These are phyloP conservation scores for Phortica variegata DNA, from an alignment of 1,140 invertebrate species.

Conservation along the genomic window DNA sequence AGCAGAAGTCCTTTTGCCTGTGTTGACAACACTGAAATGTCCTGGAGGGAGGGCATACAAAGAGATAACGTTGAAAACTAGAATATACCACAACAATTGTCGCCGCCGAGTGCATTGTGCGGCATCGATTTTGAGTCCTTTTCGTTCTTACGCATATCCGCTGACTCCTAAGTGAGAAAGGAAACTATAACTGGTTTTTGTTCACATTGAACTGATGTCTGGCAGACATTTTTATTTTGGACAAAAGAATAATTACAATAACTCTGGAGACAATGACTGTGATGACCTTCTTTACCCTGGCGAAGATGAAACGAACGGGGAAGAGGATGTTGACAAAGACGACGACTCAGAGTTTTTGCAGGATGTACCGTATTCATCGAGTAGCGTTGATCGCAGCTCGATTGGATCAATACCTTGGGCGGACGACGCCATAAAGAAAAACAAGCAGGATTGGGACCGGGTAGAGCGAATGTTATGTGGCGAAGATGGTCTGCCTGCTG, in stretches of 20 bases:
- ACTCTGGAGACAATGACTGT: conserved; percentile 7
- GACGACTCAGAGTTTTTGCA: conserved; percentile 43
- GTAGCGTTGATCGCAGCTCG: conserved; percentile 50
- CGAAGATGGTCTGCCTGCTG: conserved; percentile 31
- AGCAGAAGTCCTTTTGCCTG: too few species aligned
- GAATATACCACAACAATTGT: conserved; percentile 50
- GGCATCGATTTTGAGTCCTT: conserved; percentile 38
- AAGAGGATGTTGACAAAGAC: conserved; percentile 31
- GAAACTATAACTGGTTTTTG: conserved; percentile 27
- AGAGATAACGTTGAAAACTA: conserved; percentile 45
- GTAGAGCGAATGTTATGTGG: conserved; percentile 47
- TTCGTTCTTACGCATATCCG: conserved; percentile 15
- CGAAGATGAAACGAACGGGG: conserved; percentile 21
- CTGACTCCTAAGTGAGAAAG: conserved; percentile 4
- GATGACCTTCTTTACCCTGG: conserved; percentile 17
- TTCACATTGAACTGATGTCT: conserved; percentile 39
- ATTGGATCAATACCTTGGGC: conserved; percentile 55
- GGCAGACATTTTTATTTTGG: conserved; percentile 38
- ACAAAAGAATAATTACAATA: conserved; percentile 13
- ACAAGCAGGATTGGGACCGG: conserved; percentile 48
- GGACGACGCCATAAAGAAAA: conserved; percentile 54
- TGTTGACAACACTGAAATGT: too few species aligned
- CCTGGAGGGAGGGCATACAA: too few species aligned
- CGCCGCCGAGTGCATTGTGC: conserved; percentile 22
- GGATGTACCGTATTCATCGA: conserved; percentile 50